Base-by-base conservation (phyloP, 2,888 invertebrate species). In the Venusia cambrica region DNA sequence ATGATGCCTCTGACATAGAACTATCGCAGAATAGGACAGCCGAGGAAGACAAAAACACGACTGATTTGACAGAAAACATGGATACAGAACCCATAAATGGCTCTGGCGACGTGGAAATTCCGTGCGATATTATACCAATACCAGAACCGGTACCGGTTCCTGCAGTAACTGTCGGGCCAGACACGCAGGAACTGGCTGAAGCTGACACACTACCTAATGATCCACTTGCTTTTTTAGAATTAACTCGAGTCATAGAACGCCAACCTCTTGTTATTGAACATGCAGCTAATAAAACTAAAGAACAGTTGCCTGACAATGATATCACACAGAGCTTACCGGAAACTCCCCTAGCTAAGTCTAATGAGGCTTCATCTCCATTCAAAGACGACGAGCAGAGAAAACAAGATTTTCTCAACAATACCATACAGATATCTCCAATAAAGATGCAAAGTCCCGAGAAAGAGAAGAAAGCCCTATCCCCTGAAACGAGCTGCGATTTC, bases 391-490 rank as follows among this genome's bases (percentile, higher is more conserved):
- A 57, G 13, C 70, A 78, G 43, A 74, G 84, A 47, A 80, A 88
- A 36, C 67, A 77, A 53, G 90, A 90, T 58, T 87, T 91, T 38
- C 58, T 91, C 6, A 85, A 88, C 51, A 83, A 84, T 42, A 91
- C 91, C 4, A 48, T 85, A 7, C 88, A 91, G 60, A 90, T 91
- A 63, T 91, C 91, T 1, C 91, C 91, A 0, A 91, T 91, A 38
- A 87, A 85, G 63, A 67, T 61, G 1, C 57, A 77, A 55, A 83
- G 83, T 36, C 84, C 87, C 1, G 60, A 77, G 12, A 60, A 57
- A 38, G 67, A 69, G 3, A 63, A 75, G 21, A 70, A 64, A 19
- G 66, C 73, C 4, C 71, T 72, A 4, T 63, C 75, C 1, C 76
- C 75, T 1, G 81, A 83, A 31, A 73, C 65, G 1, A 78, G 69